Base-by-base conservation (phyloP, 1,140 invertebrate species). In the Proales similis region DNA sequence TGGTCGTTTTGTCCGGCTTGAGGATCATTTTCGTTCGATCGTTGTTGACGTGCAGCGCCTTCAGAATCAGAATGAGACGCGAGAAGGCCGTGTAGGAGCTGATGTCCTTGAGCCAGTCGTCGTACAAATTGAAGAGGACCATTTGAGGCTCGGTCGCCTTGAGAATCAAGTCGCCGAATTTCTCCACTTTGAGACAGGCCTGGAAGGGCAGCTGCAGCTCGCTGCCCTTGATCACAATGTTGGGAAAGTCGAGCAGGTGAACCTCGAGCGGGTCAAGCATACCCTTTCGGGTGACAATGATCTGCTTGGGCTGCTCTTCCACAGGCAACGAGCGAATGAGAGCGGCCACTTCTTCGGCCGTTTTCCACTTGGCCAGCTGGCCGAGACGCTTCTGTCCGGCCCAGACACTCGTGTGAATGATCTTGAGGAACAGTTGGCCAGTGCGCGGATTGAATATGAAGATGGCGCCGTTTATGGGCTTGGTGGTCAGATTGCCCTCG, bases 91-190 rank as follows among this genome's bases (percentile, higher is more conserved):
- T 77, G 66, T 77, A 77, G 1, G 74, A 76, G 5, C 74, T 76
- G 46, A 77, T 76, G 4, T 74, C 73, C 73, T 97, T 97, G 4
- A 99, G 76, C 95, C 95, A 98, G 75, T 99, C 95, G 75, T 99
- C 95, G 69, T 97, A 99, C 3, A 99, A 78, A 78, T 99, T 99
- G 78, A 99, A 99, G 0, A 99, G 77, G 5, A 98, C 92, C 95
- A 99, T 99, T 75, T 99, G 94, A 1, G 95, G 95, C 73, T 99
- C 95, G 0, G 92, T 98, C 1, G 95, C 95, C 76, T 99, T 98
- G 7, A 99, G 77, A 72, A 99, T 99, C 1, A 98, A 77, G 79
- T 99, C 94, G 65, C 95, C 94, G 75, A 99, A 98, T 76, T 98
- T 98, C 77, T 99, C 95, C 20, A 98, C 90, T 74, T 97, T 97